These are phyloP conservation scores for Lampropteryx suffumata DNA, from an alignment of 2,888 invertebrate genomes.

Conservation along the genomic window DNA sequence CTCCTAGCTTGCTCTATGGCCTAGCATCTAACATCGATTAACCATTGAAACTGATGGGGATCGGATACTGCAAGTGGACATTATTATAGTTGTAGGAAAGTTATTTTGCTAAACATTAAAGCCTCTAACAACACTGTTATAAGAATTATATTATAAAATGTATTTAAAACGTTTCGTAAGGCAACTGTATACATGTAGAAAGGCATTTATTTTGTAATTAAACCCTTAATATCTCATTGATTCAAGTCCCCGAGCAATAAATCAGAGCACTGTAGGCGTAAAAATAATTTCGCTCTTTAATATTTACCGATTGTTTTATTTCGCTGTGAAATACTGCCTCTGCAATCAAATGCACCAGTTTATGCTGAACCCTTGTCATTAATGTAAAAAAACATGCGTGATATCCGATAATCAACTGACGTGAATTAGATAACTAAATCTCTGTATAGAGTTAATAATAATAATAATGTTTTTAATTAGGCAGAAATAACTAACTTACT, in stretches of 20 bases:
- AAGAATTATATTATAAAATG: too few relatives aligned
- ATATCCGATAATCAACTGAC: too few relatives aligned
- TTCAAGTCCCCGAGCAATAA: slow-evolving; percentile 47
- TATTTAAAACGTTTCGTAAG: too few relatives aligned
- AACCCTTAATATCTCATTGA: slow-evolving; percentile 47
- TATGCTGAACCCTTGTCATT: slow-evolving; percentile 33
- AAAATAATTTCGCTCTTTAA: slow-evolving; percentile 54
- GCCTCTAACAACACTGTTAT: too few relatives aligned
- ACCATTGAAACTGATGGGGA: slow-evolving; percentile 30
- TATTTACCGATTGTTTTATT: slow-evolving; percentile 62
- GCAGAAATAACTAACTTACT: too few relatives aligned
- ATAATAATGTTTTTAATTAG: too few relatives aligned
- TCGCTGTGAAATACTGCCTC: slow-evolving; percentile 51
- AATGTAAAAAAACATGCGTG: neutral
- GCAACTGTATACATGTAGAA: neutral
- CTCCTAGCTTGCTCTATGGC: slow-evolving; percentile 24
- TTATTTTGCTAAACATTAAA: too few relatives aligned
- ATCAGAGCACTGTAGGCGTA: slow-evolving; percentile 51
- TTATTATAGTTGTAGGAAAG: too few relatives aligned
- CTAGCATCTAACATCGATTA: slow-evolving; percentile 33
- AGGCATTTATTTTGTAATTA: slow-evolving; percentile 37
- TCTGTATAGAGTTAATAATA: too few relatives aligned
- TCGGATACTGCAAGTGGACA: slow-evolving; percentile 41
- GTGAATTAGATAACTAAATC: too few relatives aligned
- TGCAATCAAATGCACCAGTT: slow-evolving; percentile 40